These are phyloP conservation scores for Blennius ocellaris DNA, from an alignment of 2,113 vertebrate genomes.

Conservation along the genomic window DNA sequence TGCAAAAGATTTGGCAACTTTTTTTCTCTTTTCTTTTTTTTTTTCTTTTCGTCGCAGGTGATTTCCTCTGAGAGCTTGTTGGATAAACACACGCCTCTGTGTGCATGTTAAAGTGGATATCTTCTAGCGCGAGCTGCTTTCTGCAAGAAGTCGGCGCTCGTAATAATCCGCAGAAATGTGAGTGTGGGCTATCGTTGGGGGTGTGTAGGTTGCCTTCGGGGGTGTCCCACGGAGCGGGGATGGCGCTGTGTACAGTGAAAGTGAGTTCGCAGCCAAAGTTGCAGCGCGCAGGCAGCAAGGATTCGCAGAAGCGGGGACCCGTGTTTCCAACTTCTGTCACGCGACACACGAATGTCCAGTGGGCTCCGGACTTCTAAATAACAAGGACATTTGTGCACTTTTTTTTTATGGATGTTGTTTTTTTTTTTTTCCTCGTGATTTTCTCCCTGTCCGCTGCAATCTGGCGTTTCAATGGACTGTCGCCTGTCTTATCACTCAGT, in stretches of 20 bases:
- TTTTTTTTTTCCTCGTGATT: not conserved
- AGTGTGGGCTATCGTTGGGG: constrained; percentile 37
- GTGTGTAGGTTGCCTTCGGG: constrained; percentile 71
- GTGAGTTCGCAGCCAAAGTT: constrained; percentile 83
- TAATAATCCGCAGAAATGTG: constrained; percentile 46
- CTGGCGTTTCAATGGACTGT: constrained; percentile 68
- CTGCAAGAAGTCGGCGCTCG: constrained; percentile 25
- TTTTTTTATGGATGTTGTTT: constrained; percentile 37
- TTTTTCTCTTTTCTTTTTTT: not conserved
- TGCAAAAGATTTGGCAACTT: not conserved
- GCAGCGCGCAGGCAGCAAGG: constrained; percentile 78
- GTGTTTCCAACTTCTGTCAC: constrained; percentile 45
- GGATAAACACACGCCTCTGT: constrained; percentile 25
- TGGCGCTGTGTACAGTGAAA: constrained; percentile 83
- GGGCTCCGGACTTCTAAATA: constrained; percentile 37
- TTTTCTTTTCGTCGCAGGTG: not conserved
- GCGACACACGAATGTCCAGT: constrained; percentile 42
- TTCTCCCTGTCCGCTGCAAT: constrained; percentile 43
- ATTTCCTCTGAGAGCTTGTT: constrained; percentile 1
- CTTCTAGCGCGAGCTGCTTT: constrained; percentile 33
- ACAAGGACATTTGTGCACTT: constrained; percentile 30
- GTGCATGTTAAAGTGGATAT: constrained; percentile 27
- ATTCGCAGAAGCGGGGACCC: constrained; percentile 73
- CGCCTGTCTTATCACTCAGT: constrained; percentile 52
- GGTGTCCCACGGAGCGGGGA: constrained; percentile 77